A percentile compares a stretch with the other conserved stretches of the same genome.
Conservation (phyloP, 2,888 invertebrate species). For the Hermaeophaga mercurialis region DNA sequence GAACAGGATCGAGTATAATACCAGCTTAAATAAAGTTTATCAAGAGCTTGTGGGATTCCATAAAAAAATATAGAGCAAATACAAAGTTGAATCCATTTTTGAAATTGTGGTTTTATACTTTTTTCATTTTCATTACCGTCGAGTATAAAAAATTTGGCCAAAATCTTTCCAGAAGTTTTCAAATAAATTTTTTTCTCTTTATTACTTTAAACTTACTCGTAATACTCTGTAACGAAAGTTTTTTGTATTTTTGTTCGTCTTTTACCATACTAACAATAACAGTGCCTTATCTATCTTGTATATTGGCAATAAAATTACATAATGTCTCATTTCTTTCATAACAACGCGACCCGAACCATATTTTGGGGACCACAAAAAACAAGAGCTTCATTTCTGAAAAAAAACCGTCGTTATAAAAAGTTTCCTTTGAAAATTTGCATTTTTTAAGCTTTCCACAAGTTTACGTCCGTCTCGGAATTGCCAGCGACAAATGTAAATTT, state of each 20-base stretch:
- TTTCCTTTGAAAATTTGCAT: conserved; percentile 29
- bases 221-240: too few species aligned
- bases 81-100: too few species aligned
- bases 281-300: conserved; percentile 7
- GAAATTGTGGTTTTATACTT: too few species aligned
- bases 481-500: conserved; percentile 29
- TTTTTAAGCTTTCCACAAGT: conserved; percentile 26
- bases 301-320: conserved; percentile 15
- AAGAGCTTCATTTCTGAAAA: conserved; percentile 6
- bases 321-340: conserved; percentile 6
- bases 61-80: too few species aligned
- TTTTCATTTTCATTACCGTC: too few species aligned
- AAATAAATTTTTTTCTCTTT: too few species aligned
- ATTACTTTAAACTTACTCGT: too few species aligned
- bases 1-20: too few species aligned
- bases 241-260: background rate
- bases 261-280: background rate
- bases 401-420: conserved; percentile 26
- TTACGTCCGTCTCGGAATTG: conserved; percentile 23
- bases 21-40: too few species aligned
- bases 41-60: too few species aligned
- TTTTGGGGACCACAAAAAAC: conserved; percentile 13
- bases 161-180: too few species aligned
- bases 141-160: too few species aligned
- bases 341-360: conserved; percentile 7